Percentiles rank a stretch among this genome's conserved stretches.
Evolutionary conservation across 2,888 invertebrate genomes (phyloP).

Genomic region (Sympetrum striolatum): DNA sequence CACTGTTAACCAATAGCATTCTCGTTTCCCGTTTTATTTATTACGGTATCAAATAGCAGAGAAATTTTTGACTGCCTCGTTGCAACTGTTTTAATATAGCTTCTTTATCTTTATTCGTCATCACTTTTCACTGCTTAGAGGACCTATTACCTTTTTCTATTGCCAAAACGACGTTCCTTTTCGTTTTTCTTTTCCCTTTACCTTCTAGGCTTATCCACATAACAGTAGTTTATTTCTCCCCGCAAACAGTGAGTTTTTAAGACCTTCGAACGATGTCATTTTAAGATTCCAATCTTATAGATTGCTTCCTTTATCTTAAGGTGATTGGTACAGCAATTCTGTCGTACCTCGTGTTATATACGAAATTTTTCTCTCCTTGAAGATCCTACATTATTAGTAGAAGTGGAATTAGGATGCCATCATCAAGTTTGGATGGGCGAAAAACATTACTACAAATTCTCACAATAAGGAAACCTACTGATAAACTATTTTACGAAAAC

Average conservation of each 20-base stretch:
- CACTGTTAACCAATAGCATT: background rate
- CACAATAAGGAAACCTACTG: no score
- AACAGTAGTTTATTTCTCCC: background rate
- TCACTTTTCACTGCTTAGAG: background rate
- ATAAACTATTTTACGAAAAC: no score
- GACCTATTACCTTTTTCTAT: background rate
- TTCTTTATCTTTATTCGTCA: background rate
- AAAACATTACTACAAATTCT: no score
- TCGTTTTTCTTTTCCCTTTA: background rate
- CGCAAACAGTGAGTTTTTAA: background rate
- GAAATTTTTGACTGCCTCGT: background rate
- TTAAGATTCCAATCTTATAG: background rate
- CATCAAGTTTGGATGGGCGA: no score
- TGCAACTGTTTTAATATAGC: background rate
- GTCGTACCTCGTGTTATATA: no score
- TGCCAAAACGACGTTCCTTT: background rate
- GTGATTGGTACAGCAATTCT: background rate
- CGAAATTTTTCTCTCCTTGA: no score
- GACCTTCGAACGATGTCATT: background rate
- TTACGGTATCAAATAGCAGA: background rate
- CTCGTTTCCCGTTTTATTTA: background rate
- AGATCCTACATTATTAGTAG: no score
- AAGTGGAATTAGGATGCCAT: no score
- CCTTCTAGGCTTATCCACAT: background rate
- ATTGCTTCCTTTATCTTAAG: background rate